These are phyloP conservation scores for Diloba caeruleocephala DNA, from an alignment of 2,888 invertebrate species.

Conservation along the genomic window DNA sequence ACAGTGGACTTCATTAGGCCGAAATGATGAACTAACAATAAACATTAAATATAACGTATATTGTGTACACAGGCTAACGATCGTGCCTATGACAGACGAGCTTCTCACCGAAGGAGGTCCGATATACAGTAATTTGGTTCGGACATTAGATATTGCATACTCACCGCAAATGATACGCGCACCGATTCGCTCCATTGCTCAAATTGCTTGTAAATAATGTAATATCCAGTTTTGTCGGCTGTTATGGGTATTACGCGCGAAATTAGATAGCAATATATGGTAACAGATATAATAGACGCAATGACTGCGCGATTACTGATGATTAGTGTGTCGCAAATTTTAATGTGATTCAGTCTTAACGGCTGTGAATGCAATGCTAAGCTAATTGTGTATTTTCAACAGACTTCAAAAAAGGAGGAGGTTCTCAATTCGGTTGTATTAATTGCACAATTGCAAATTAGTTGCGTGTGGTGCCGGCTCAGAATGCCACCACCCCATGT, in stretches of 20 bases:
- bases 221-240: constrained; percentile 39
- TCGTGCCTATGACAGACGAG: constrained; percentile 15
- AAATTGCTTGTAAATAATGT: constrained; percentile 52
- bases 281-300: constrained; percentile 32
- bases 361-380: neutral
- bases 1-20: too few relatives aligned
- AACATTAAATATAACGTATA: neutral
- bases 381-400: neutral
- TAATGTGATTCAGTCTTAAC: neutral
- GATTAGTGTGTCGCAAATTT: constrained; percentile 24
- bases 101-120: constrained; percentile 14
- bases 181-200: constrained; percentile 35
- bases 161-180: constrained; percentile 46
- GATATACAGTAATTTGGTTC: constrained; percentile 27
- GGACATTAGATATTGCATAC: constrained; percentile 34
- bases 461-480: too few relatives aligned
- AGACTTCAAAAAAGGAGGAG: too few relatives aligned
- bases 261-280: constrained; percentile 46
- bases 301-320: constrained; percentile 22
- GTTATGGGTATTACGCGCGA: constrained; percentile 43
- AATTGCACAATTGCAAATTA: too few relatives aligned
- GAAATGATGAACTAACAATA: neutral
- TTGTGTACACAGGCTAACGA: neutral
- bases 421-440: too few relatives aligned
- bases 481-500: too few relatives aligned